Evolutionary conservation across 2,888 invertebrate genomes (phyloP).

Genomic region (Philaethria dido): DNA sequence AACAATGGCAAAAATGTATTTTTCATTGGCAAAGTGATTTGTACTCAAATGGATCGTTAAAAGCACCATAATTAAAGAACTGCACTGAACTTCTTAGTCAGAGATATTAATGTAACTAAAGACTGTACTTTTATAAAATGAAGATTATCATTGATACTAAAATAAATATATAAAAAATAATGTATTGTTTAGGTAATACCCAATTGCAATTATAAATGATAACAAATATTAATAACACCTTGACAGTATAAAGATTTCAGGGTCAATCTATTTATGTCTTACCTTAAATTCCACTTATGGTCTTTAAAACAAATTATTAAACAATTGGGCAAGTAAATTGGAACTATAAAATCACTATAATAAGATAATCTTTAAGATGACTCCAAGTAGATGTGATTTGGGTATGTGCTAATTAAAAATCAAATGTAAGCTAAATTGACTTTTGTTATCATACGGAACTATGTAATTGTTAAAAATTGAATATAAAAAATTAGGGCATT

Average conservation of each 20-base stretch:
- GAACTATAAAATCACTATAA: not conserved
- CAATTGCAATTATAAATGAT: not conserved
- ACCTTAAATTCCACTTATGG: not conserved
- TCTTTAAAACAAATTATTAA: not conserved
- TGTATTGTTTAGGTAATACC: not conserved
- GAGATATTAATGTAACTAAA: too few relatives aligned
- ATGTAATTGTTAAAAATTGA: not conserved
- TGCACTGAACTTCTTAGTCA: too few relatives aligned
- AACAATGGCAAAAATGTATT: too few relatives aligned
- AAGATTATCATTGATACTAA: too few relatives aligned
- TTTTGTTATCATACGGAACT: not conserved
- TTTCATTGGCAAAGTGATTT: too few relatives aligned
- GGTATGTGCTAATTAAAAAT: not conserved
- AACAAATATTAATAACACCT: slow-evolving; percentile 3
- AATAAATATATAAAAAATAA: too few relatives aligned
- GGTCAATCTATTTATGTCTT: slow-evolving; percentile 13
- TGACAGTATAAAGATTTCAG: slow-evolving; percentile 6
- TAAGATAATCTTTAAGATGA: not conserved
- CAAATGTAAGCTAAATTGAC: not conserved
- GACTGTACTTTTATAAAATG: too few relatives aligned
- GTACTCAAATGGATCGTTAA: too few relatives aligned
- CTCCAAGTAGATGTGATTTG: not conserved
- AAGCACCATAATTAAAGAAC: too few relatives aligned
- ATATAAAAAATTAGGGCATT: slow-evolving; percentile 1
- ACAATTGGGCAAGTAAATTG: not conserved